Evolutionary conservation across 1,140 invertebrate genomes (phyloP), one percentile per base, ranked within the genome.

Genomic region (Lerema accius): DNA sequence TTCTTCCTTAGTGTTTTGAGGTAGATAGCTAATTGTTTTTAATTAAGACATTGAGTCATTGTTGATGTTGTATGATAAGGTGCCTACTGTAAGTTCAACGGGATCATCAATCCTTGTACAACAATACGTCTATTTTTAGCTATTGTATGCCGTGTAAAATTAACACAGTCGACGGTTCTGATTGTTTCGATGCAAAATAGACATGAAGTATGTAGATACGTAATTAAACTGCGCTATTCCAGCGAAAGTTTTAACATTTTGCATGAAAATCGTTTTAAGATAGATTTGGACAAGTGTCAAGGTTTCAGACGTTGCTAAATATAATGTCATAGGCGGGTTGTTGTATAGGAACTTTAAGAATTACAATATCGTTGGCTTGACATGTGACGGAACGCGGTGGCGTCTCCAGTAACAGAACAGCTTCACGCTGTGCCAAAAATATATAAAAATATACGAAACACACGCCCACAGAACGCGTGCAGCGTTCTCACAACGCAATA

Each of bases 391-490:
- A 40, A 4, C 11, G 14, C 11, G 14, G 5, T 14, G 39, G 39
- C 39, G 39, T 40, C 11, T 40, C 39, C 39, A 40, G 39, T 40
- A 39, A 39, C 13, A 13, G 37, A 39, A 11, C 37, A 11, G 37
- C 13, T 40, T 4, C 3, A 11, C 39, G 11, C 3, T 40, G 39
- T 40, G 39, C 39, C 39, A 40, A 40, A 40, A 40, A 11, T 23
- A 23, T 23, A 15, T 40, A 40, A 14, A 40, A 13, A 40, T 40
- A 13, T 40, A 6, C 14, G 14, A 6, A n/a, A 40, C 11, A 11
- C 39, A 14, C 11, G 39, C 0, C 39, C 4, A 40, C 39, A 14
- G 11, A 11, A 3, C 11, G 11, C 11, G 11, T 1, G 39, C 4
- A 5, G 0, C 0, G 13, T 40, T 40, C 11, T 3, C 14, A 5